A percentile compares a stretch with the other conserved stretches of the same genome.
phyloP scores from a whole-genome alignment of 1,140 invertebrate species.

The Ditylenchus dipsaci region DNA sequence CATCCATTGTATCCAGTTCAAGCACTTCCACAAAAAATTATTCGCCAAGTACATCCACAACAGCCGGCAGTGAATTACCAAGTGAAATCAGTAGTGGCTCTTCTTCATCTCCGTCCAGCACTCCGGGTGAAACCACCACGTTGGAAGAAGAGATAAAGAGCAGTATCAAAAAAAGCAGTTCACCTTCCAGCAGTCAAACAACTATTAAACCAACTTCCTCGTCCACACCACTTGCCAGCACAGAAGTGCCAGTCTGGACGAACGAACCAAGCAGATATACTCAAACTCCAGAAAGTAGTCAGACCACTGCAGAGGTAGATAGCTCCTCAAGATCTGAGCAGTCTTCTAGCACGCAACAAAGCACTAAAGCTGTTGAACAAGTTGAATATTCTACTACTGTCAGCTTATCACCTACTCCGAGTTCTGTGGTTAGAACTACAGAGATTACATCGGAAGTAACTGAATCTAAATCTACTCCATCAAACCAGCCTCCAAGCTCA shows the following conservation, averaged over 20 bases:
- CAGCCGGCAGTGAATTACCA: neutral
- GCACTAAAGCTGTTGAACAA: too few relatives aligned
- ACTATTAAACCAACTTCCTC: neutral
- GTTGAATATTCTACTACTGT: too few relatives aligned
- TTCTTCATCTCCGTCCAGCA: neutral
- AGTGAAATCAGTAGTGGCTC: too few relatives aligned
- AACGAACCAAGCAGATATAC: too few relatives aligned
- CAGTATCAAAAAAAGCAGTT: neutral
- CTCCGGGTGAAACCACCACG: neutral
- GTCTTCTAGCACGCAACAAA: too few relatives aligned
- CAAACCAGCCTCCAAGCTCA: neutral
- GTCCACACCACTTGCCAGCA: too few relatives aligned
- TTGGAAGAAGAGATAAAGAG: neutral
- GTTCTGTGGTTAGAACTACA: neutral
- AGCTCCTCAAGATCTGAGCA: too few relatives aligned
- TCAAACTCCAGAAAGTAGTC: too few relatives aligned
- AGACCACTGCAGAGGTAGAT: neutral
- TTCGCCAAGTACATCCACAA: neutral
- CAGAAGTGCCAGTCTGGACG: too few relatives aligned
- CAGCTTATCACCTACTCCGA: too few relatives aligned
- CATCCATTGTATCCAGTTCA: too few relatives aligned
- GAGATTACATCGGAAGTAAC: neutral
- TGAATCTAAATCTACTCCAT: neutral
- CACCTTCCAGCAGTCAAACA: neutral
- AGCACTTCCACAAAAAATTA: neutral